These are phyloP conservation scores for Andrena dorsata DNA, from an alignment of 2,888 invertebrate genomes.

Conservation along the genomic window DNA sequence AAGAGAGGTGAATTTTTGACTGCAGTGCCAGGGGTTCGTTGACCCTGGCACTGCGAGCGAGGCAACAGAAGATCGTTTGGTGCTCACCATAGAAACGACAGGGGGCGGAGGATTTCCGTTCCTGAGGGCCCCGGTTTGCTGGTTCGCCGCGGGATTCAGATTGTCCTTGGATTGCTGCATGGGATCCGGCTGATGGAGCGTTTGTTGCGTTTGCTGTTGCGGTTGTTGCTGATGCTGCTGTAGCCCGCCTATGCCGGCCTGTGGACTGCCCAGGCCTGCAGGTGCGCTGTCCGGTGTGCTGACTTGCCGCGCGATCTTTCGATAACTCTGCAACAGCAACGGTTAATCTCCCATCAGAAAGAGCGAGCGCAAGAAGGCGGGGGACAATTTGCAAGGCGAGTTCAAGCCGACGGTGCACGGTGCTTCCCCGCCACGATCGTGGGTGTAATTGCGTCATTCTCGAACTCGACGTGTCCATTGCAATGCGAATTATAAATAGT, in stretches of 20 bases:
- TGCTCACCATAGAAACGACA: slow-evolving; percentile 83
- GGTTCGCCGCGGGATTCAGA: slow-evolving; percentile 82
- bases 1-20: too few relatives aligned
- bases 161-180: slow-evolving; percentile 84
- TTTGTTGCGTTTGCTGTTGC: slow-evolving; percentile 79
- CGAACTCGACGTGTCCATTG: background rate
- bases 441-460: slow-evolving; percentile 1
- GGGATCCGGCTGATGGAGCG: slow-evolving; percentile 80
- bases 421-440: background rate
- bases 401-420: background rate
- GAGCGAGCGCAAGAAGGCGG: background rate
- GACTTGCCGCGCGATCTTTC: slow-evolving; percentile 84
- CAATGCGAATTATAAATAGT: background rate
- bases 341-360: slow-evolving; percentile 18
- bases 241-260: slow-evolving; percentile 81
- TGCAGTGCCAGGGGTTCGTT: too few relatives aligned
- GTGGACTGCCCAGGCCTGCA: slow-evolving; percentile 83
- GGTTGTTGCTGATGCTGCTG: slow-evolving; percentile 80
- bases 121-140: slow-evolving; percentile 82
- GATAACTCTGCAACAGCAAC: slow-evolving; percentile 80
- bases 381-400: slow-evolving; percentile 10
- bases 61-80: background rate
- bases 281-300: slow-evolving; percentile 84
- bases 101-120: slow-evolving; percentile 84
- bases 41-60: background rate